phyloP scores from a whole-genome alignment of 2,888 invertebrate genomes.

The Brachyptera risi region DNA sequence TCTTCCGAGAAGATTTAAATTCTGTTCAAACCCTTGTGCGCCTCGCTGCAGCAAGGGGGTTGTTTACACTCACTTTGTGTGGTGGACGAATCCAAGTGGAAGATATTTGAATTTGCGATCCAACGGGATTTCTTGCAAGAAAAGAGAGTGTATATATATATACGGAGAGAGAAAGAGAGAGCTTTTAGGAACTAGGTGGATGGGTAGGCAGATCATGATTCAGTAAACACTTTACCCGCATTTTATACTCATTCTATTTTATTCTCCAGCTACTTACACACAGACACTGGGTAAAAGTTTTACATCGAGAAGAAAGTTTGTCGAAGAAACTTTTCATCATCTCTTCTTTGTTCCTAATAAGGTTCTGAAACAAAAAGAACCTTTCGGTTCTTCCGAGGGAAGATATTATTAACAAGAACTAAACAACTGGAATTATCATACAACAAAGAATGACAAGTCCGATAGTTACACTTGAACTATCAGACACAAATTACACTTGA shows the following conservation, averaged over 20 bases:
- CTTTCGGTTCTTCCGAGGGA: no score
- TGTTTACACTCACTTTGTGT: constrained; percentile 15
- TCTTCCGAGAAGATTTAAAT: constrained; percentile 6
- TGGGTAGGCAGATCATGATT: no score
- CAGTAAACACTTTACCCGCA: constrained; percentile 28
- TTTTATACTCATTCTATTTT: constrained; percentile 18
- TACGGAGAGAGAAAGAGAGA: constrained; percentile 11
- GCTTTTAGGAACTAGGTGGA: constrained; percentile 23
- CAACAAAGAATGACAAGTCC: no score
- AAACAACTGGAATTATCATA: constrained; percentile 17
- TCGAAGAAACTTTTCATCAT: constrained; percentile 25
- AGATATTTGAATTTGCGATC: constrained; percentile 28
- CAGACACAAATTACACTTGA: no score
- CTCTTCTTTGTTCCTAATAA: constrained; percentile 13
- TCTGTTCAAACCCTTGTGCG: neutral
- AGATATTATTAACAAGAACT: constrained; percentile 11
- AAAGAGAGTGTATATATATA: no score
- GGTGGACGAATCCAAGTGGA: constrained; percentile 18
- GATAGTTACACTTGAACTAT: no score
- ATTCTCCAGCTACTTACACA: constrained; percentile 12
- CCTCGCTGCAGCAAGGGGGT: neutral
- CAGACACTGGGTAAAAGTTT: constrained; percentile 16
- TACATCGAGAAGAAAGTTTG: constrained; percentile 6
- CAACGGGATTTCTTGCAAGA: neutral
- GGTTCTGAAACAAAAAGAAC: neutral